phyloP scores from a whole-genome alignment of 2,113 vertebrate species.

The Daboia siamensis region DNA sequence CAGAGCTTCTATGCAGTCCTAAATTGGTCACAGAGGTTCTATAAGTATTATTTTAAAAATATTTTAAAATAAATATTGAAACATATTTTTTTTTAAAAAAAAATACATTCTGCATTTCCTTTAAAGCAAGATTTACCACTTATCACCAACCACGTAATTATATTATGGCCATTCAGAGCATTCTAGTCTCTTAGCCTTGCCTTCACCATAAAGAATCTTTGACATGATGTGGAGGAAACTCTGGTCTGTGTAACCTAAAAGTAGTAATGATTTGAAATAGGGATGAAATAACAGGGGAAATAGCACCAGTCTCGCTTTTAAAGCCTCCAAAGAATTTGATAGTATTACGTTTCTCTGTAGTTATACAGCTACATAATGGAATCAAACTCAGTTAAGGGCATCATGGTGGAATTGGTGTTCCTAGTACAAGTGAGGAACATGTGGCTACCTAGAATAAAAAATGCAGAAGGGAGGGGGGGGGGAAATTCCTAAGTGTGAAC shows the following conservation, averaged over 20 bases:
- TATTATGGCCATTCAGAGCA: not conserved
- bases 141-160: not conserved
- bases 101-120: not conserved
- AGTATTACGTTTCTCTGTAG: not conserved
- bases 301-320: not conserved
- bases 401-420: not conserved
- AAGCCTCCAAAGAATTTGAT: not conserved
- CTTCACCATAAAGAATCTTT: not conserved
- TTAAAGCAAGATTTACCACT: not conserved
- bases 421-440: not conserved
- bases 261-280: not conserved
- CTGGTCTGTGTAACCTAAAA: not conserved
- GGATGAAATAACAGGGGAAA: not conserved
- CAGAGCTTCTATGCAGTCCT: not conserved
- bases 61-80: too few species aligned
- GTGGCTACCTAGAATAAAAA: not conserved
- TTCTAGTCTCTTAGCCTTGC: not conserved
- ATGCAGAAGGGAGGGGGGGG: too few species aligned
- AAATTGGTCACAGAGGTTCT: not conserved
- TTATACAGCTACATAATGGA: not conserved
- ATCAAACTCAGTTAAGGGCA: not conserved
- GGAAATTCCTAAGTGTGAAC: not conserved
- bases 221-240: not conserved
- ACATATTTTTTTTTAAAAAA: not conserved
- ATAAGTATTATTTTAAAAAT: constrained; percentile 10